Evolutionary conservation across 2,113 vertebrate species (phyloP), one percentile per base, ranked within the genome.

Genomic region (Brevimyrus niger): DNA sequence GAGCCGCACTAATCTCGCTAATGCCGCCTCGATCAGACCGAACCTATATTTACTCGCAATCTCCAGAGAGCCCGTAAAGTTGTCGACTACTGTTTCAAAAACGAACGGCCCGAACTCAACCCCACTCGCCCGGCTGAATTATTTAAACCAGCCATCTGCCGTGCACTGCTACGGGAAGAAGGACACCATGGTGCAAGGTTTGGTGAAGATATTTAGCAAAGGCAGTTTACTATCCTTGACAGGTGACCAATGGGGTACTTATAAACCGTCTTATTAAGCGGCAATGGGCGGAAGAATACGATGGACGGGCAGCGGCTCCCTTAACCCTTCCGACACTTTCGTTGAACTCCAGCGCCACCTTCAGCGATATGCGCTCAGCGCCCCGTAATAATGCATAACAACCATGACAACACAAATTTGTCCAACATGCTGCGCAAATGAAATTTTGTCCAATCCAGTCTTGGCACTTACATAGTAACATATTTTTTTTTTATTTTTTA

Each of bases 331-430:
- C 61, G 61, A 46, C 47, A 61, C 88, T 87, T 91, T 48, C 7
- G 65, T 69, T 91, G 89, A 88, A 55, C 90, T 89, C 89, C 80
- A 91, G 89, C 90, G 90, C 90, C 90, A 91, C 87, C 90, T 88
- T 91, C 76, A 85, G 90, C 73, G 73, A 53, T 38, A 44, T 47
- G 47, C 76, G 19, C 19, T 55, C 50, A 13, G 80, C 38, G 27
- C 13, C 76, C 3, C 23, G 82, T 47, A 47, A 47, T 10, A 21
- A 84, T 21, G 44, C 82, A 21, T 42, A 27, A 55, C 47, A 53
- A 17, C 85, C 85, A n/a, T 84, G 82, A 84, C 82, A 23, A 46
- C 82, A 47, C 80, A 23, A 19, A 19, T 23, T 47, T 21, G 44
- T 84, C 21, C 4, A 84, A 46, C 44, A n/a, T 8, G 44, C 82